Conservation (phyloP, 2,888 invertebrate species). For the Nymphalis polychloros region DNA sequence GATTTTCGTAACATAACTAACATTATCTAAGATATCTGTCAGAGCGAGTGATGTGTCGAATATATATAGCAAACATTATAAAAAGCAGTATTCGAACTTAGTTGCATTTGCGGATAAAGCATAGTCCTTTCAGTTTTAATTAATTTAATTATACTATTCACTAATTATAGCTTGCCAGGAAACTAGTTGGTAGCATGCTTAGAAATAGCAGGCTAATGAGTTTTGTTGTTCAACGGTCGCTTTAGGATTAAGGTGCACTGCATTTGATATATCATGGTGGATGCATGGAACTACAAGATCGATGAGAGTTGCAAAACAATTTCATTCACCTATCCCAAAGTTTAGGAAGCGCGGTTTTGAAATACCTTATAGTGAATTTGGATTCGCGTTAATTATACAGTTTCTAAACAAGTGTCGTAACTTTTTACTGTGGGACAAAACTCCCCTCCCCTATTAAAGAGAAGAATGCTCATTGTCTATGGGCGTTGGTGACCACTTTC, state of each 20-base stretch:
- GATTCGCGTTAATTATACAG: slow-evolving; percentile 17
- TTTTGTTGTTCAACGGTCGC: slow-evolving; percentile 76
- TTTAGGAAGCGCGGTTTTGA: slow-evolving; percentile 20
- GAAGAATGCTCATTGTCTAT: too few species aligned
- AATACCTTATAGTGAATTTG: slow-evolving; percentile 20
- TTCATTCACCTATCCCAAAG: slow-evolving; percentile 20
- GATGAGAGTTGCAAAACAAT: slow-evolving; percentile 28
- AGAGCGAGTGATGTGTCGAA: too few species aligned
- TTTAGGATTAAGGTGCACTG: slow-evolving; percentile 68
- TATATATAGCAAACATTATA: too few species aligned
- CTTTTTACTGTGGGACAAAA: too few species aligned
- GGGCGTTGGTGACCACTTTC: too few species aligned
- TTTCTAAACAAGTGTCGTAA: background rate
- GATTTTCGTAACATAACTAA: too few species aligned
- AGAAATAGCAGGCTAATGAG: slow-evolving; percentile 73
- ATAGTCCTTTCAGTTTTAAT: background rate
- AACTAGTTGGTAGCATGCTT: slow-evolving; percentile 68
- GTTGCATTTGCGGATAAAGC: background rate
- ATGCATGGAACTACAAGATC: slow-evolving; percentile 43
- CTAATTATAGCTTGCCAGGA: slow-evolving; percentile 57
- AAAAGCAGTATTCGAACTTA: background rate
- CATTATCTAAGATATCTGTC: too few species aligned
- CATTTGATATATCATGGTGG: slow-evolving; percentile 49
- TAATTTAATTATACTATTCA: slow-evolving; percentile 39
- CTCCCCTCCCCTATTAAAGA: too few species aligned